Base-by-base conservation (phyloP, 2,888 invertebrate species). In the Gastrophysa polygoni region DNA sequence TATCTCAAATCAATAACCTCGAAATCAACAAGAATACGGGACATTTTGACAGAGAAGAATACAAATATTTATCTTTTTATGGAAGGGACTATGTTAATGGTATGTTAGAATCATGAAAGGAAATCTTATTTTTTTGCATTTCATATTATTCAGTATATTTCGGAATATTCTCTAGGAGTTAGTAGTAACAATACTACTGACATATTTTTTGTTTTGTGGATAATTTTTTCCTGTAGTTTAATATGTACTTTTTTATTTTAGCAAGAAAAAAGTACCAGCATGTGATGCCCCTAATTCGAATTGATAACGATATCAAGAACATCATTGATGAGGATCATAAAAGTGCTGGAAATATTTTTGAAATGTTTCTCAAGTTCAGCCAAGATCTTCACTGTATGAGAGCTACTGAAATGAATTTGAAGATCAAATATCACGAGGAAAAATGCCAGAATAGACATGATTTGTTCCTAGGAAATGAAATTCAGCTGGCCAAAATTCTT, bases 341-440 rank as follows among this genome's bases (percentile, higher is more conserved):
- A 64, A 77, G 80, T 43, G 78, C 82, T 1, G 83, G 85, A 59
- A 85, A 84, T 63, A 80, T 93, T 28, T 87, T 89, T 71, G 87
- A 89, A 64, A 87, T 93, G 85, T 92, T 93, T 74, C 82, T 91
- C 7, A 83, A 86, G 43, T 84, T 86, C 54, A 84, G 86, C 68
- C 76, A 82, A 24, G 83, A 88, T 59, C 78, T 92, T 57, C 93
- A 92, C 80, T 85, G 89, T 47, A 85, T 94, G 77, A 85, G 93
- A 57, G 92, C 91, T 21, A 89, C 91, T 6, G 96, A 95, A 78
- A 93, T 94, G 50, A 89, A 89, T 68, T 82, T 95, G 43, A 86
- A 87, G 73, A 82, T 89, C 32, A 76, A 81, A 61, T 81, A 80
- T 67, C 83, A 84, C 63, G 75, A 75, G 47, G 75, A 75, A 49